Conservation (phyloP, 2,797 vertebrate species). For the Chloroceryle inda region DNA sequence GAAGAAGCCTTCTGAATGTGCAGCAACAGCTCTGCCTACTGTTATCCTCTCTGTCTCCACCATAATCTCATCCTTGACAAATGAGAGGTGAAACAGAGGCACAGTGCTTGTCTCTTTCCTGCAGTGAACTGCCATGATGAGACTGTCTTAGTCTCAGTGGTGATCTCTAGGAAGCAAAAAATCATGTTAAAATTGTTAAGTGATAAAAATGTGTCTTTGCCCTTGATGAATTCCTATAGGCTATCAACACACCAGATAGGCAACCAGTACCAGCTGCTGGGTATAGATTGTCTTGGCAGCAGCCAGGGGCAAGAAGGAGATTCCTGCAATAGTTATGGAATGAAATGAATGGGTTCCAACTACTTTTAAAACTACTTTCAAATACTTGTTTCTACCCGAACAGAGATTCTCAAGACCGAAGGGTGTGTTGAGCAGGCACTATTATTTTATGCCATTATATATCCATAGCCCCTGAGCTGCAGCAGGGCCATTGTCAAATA, state of each 20-base stretch:
- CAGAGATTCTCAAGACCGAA: not conserved
- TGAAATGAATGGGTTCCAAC: not conserved
- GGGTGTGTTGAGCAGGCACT: not conserved
- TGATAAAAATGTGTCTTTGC: not conserved
- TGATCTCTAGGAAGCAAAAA: not conserved
- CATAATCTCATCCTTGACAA: not conserved
- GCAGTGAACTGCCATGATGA: not conserved
- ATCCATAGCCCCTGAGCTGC: no score
- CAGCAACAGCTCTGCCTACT: not conserved
- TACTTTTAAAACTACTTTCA: not conserved
- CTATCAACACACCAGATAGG: not conserved
- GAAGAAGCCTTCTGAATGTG: not conserved
- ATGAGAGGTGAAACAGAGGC: not conserved
- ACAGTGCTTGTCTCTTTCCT: not conserved
- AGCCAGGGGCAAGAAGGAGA: not conserved
- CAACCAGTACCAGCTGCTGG: not conserved
- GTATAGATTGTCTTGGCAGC: not conserved
- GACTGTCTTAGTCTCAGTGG: not conserved
- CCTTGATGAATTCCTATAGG: not conserved
- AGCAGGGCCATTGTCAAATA: not conserved
- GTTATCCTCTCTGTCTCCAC: not conserved
- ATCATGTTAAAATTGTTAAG: not conserved
- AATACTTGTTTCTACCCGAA: not conserved
- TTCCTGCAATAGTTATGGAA: not conserved
- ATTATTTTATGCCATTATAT: not conserved